Evolutionary conservation across 2,113 vertebrate species (phyloP).

Genomic region (Pangasianodon hypophthalmus): DNA sequence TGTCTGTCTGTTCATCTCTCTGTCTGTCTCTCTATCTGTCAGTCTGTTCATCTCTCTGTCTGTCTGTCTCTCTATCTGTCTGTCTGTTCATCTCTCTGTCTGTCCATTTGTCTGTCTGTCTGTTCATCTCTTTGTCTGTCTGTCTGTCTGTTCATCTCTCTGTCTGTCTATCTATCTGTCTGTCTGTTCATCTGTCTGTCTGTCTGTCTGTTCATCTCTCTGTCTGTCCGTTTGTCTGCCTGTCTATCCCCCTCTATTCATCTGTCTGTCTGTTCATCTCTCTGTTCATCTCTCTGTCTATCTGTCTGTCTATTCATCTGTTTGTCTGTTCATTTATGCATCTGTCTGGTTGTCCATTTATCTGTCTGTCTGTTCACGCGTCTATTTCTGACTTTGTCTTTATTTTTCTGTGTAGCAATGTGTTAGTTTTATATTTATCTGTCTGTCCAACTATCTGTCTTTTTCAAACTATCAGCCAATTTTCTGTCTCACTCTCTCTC

Average conservation of each 20-base stretch:
- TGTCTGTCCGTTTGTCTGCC: too few relatives aligned
- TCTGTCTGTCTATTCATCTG: neutral
- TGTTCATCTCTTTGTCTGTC: neutral
- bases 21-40: neutral
- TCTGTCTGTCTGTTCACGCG: too few relatives aligned
- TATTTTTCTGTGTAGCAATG: neutral
- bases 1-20: neutral
- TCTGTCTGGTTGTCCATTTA: neutral
- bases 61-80: neutral
- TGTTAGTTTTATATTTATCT: neutral
- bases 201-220: too few relatives aligned
- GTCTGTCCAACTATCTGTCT: neutral
- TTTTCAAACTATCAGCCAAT: neutral
- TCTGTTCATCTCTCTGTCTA: too few relatives aligned
- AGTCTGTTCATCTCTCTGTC: neutral
- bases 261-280: neutral
- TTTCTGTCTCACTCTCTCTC: neutral
- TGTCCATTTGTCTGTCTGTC: too few relatives aligned
- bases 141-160: neutral
- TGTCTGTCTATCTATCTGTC: neutral
- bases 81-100: neutral
- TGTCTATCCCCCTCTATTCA: too few relatives aligned
- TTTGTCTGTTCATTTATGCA: neutral
- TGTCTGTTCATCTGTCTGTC: neutral
- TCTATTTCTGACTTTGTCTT: too few relatives aligned